Base-by-base conservation (phyloP, 2,888 invertebrate genomes). In the Eupeodes latifasciatus region DNA sequence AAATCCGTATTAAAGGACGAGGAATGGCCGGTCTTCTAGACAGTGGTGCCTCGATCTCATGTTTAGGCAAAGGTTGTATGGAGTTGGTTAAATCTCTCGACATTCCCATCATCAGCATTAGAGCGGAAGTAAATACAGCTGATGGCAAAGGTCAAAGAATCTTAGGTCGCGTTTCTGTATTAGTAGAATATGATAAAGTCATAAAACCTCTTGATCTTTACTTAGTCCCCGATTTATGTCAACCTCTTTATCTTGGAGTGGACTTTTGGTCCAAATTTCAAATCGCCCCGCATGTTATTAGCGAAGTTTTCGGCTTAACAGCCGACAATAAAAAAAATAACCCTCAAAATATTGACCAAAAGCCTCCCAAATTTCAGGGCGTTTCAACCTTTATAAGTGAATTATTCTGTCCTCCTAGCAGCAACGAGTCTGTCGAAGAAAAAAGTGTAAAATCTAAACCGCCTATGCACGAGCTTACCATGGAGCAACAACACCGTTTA, bases 221-320 rank as follows among this genome's bases (percentile, higher is more conserved):
- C 14, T 40, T 62, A 53, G 75, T 62, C 4, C 62, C 62, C 10
- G 19, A 53, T 53, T 47, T 75, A 40, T 36, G 19, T 19, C 75
- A 62, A 64, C 75, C 62, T 4, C 75, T 75, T 6, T 75, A 75
- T n/a, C 62, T 75, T 12, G 74, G 61, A 16, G 61, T 74, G 49
- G 74, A 74, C 61, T 74, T 62, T 16, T 62, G 74, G 74, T 74
- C 74, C 36, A 61, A 61, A 27, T 74, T 74, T 44, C 59, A 61
- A 19, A 51, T 74, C 27, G 74, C 74, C 14, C 53, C 75, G 4
- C 51, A 75, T 16, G 16, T 75, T 12, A 75, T 62, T 7, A 75
- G 62, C 40, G 62, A 62, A 62, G 12, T 74, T 40, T 62, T 57
- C 27, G 57, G 57, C 4, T 27, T 57, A 10, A 36, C 36, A 36